Evolutionary conservation across 2,797 vertebrate species (phyloP), one percentile per base, ranked within the genome.

Genomic region (Thalassophryne amazonica): DNA sequence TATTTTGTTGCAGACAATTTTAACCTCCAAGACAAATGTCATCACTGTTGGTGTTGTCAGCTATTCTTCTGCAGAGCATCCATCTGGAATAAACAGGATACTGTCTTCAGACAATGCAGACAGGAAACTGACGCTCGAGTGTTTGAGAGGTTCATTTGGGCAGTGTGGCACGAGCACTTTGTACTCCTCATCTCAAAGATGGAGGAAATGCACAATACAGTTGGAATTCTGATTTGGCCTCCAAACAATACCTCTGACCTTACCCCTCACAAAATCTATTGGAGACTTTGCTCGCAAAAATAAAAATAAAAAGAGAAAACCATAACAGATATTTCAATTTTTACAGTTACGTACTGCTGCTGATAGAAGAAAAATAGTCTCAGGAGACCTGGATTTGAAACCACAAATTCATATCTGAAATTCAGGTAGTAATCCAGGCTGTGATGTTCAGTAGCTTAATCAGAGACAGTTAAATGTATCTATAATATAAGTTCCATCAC

Each of bases 1-100:
- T n/a, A n/a, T n/a, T n/a, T n/a, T n/a, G n/a, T n/a, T n/a, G n/a
- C n/a, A 35, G 3, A 29, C 7, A 24, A 42, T 60, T 57, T 66
- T 53, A 51, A 28, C n/a, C n/a, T 42, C 42, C 38, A 27, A 17
- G 37, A 25, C 16, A 25, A 19, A 6, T 17, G 28, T n/a, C 35
- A 20, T 30, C 47, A 17, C 6, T 3, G 33, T 22, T 13, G 29
- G 47, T 43, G 58, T 35, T 56, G 69, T 72, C 70, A 69, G 34
- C 55, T 35, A 43, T 74, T 76, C 58, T 65, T 69, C 59, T 73
- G 64, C 7, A 1, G 35, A 37, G 49, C 59, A 34, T 64, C 67
- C 76, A 81, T 39, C 55, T 73, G 60, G 16, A 39, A 78, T 78
- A 87, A 87, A 89, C 84, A 91, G 84, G 85, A 88, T 74, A 36